Base-by-base conservation (phyloP, 2,888 invertebrate species). In the Empis stercorea region DNA sequence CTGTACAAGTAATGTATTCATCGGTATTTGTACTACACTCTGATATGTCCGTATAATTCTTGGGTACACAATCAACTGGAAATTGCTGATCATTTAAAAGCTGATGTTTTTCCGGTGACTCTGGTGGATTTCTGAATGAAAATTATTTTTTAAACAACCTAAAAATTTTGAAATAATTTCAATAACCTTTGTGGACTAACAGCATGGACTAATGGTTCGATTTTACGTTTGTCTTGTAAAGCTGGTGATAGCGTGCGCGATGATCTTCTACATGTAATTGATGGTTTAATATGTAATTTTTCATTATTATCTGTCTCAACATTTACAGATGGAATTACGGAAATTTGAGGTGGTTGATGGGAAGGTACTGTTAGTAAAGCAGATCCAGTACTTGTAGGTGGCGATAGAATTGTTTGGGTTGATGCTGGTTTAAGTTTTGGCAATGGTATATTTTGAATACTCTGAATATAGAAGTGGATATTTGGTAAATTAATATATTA, bases 1-100 rank as follows among this genome's bases (percentile, higher is more conserved):
- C 82, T 46, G 82, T 89, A 63, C 89, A 89, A 57, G 89, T 89
- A 54, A 87, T 82, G 66, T 89, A 89, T 68, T 89, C 89, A 66
- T 89, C 88, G 16, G 82, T 82, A 37, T 83, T 77, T 4, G 78
- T 84, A 50, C 89, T 89, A 59, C 87, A 87, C 71, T 89, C 89
- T n/a, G 87, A 87, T 45, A 87, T 74, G 62, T 89, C 88, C 0
- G 65, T 60, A 39, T 81, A 84, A 16, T 79, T 75, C 65, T 79
- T 79, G 10, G 52, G 50, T 30, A 80, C 79, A 10, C 83, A 82
- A 66, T 86, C 84, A 6, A 82, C 80, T 56, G 84, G 74, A 27
- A 80, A 79, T 51, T 83, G 71, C 10, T 40, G 34, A 15, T 41
- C 48, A 14, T 45, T 46, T 7, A 47, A 49, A 15, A 44, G 23